phyloP scores from a whole-genome alignment of 2,113 vertebrate species.

The Solea senegalensis region DNA sequence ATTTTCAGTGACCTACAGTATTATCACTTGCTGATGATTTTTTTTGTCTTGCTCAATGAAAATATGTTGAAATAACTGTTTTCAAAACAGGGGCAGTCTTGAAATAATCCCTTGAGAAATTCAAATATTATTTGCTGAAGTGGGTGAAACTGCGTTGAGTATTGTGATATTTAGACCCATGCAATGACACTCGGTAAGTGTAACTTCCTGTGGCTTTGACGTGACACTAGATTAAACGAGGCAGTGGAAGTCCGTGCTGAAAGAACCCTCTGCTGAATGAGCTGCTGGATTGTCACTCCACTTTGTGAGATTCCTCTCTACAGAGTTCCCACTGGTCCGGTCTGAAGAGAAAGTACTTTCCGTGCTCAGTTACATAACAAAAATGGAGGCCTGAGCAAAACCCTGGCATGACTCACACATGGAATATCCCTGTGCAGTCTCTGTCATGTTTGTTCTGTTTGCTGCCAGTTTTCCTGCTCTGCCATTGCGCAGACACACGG shows the following conservation, averaged over 20 bases:
- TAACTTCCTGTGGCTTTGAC: not conserved
- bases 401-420: slow-evolving; percentile 25
- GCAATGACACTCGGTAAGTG: not conserved
- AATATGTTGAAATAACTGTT: not conserved
- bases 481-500: slow-evolving; percentile 5
- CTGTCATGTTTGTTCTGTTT: not conserved
- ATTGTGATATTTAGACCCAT: not conserved
- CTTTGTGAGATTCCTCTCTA: not conserved
- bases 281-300: not conserved
- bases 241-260: not conserved
- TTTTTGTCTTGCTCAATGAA: not conserved
- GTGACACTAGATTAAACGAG: not conserved
- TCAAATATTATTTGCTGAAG: not conserved
- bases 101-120: not conserved
- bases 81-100: slow-evolving; percentile 17
- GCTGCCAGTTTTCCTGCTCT: not conserved
- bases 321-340: slow-evolving; percentile 1
- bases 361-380: slow-evolving; percentile 37
- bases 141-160: not conserved
- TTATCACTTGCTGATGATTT: too few relatives aligned
- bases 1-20: too few relatives aligned
- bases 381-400: slow-evolving; percentile 10
- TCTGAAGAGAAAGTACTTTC: slow-evolving; percentile 4
- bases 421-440: slow-evolving; percentile 1
- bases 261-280: not conserved